phyloP scores from a whole-genome alignment of 2,113 vertebrate genomes.

The Passer montanus region DNA sequence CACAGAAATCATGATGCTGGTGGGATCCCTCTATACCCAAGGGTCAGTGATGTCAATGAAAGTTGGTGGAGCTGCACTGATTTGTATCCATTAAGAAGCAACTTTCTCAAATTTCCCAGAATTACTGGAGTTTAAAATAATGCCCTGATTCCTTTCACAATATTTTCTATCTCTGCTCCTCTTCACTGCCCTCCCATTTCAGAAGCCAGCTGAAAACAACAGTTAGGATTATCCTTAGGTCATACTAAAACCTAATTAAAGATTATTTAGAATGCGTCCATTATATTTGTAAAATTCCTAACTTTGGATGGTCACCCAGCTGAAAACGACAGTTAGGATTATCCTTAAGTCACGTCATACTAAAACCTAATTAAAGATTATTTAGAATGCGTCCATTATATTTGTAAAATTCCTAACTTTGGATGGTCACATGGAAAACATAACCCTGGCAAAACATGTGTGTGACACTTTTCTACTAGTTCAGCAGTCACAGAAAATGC shows the following conservation, averaged over 20 bases:
- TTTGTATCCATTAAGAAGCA: background rate
- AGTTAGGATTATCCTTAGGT: background rate
- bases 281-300: background rate
- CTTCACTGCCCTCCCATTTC: no score
- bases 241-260: background rate
- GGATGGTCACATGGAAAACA: background rate
- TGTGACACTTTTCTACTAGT: background rate
- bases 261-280: background rate
- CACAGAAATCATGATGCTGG: slow-evolving; percentile 22
- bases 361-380: background rate
- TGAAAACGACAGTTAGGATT: background rate
- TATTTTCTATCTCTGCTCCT: no score
- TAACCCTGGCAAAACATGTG: background rate
- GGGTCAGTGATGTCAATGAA: slow-evolving; percentile 10
- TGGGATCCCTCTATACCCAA: background rate
- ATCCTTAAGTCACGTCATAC: background rate
- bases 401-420: background rate
- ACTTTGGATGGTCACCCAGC: background rate
- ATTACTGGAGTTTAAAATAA: slow-evolving; percentile 19
- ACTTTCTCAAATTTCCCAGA: slow-evolving; percentile 22
- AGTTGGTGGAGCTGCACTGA: slow-evolving; percentile 10
- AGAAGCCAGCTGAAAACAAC: no score
- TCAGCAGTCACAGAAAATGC: background rate
- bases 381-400: background rate
- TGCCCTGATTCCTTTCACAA: background rate